A percentile compares a stretch with the other conserved stretches of the same genome.
Conservation (phyloP, 2,888 invertebrate species). For the Lucinisca nassula region DNA sequence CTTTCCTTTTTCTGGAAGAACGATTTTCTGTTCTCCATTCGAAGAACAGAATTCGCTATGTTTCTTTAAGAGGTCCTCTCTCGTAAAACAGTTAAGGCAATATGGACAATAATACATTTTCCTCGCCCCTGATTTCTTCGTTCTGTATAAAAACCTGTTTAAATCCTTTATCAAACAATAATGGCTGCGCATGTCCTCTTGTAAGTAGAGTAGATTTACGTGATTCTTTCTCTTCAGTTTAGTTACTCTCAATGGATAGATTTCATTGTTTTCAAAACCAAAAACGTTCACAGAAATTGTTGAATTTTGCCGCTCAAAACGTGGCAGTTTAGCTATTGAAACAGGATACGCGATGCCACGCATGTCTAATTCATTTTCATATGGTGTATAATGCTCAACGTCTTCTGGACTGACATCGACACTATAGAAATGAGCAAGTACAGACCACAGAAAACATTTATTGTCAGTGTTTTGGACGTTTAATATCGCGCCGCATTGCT, state of each 20-base stretch:
- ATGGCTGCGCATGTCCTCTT: slow-evolving; percentile 30
- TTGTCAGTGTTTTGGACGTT: slow-evolving; percentile 42
- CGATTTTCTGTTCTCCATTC: slow-evolving; percentile 49
- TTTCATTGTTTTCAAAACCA: slow-evolving; percentile 51
- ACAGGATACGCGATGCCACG: slow-evolving; percentile 49
- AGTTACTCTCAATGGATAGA: slow-evolving; percentile 49
- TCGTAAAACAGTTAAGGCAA: slow-evolving; percentile 55
- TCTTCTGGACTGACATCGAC: background rate
- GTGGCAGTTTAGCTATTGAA: slow-evolving; percentile 35
- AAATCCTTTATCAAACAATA: slow-evolving; percentile 59
- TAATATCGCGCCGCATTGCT: background rate
- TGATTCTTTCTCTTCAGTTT: slow-evolving; percentile 33
- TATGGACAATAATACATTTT: slow-evolving; percentile 42
- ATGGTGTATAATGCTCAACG: slow-evolving; percentile 38
- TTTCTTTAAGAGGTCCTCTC: slow-evolving; percentile 17
- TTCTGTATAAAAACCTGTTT: slow-evolving; percentile 54
- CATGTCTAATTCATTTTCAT: slow-evolving; percentile 47
- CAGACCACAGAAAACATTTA: slow-evolving; percentile 37
- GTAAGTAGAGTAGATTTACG: slow-evolving; percentile 51
- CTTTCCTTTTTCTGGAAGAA: slow-evolving; percentile 45
- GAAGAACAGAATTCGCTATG: slow-evolving; percentile 42
- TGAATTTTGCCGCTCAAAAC: slow-evolving; percentile 55
- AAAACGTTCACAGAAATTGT: slow-evolving; percentile 59
- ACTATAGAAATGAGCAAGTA: slow-evolving; percentile 34
- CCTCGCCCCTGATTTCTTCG: background rate